Evolutionary conservation across 2,113 vertebrate species (phyloP).

Genomic region (Eudorcas thomsonii): DNA sequence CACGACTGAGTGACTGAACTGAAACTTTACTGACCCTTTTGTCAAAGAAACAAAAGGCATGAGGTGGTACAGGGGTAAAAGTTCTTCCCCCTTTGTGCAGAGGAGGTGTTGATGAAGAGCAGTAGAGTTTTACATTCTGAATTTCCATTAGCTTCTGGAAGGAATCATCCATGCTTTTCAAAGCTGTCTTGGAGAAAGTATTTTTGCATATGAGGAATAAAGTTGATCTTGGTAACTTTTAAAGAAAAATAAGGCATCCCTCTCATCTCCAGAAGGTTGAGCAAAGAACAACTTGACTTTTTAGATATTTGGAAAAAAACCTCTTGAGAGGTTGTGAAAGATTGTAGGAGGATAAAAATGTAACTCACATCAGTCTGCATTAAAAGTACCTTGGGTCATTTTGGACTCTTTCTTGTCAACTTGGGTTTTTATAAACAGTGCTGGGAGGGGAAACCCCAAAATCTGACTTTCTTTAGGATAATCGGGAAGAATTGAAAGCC

Average conservation of each 20-base stretch:
- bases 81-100: not conserved
- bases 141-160: not conserved
- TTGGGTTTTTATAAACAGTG: not conserved
- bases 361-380: not conserved
- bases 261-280: constrained; percentile 29
- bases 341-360: constrained; percentile 33
- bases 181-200: not conserved
- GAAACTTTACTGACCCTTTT: not conserved
- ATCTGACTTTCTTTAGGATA: not conserved
- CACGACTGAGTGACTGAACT: too few relatives aligned
- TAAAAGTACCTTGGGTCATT: constrained; percentile 42
- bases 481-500: not conserved
- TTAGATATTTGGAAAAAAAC: constrained; percentile 33
- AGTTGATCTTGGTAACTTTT: constrained; percentile 49
- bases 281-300: constrained; percentile 67
- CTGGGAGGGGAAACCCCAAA: not conserved
- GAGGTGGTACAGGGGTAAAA: not conserved
- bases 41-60: not conserved
- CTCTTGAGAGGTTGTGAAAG: constrained; percentile 48
- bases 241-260: not conserved
- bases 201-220: constrained; percentile 22
- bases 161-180: not conserved
- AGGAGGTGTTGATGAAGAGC: not conserved
- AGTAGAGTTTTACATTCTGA: not conserved
- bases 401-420: constrained; percentile 2